Base-by-base conservation (phyloP, 2,888 invertebrate species). In the Torymus aiolomorphi region DNA sequence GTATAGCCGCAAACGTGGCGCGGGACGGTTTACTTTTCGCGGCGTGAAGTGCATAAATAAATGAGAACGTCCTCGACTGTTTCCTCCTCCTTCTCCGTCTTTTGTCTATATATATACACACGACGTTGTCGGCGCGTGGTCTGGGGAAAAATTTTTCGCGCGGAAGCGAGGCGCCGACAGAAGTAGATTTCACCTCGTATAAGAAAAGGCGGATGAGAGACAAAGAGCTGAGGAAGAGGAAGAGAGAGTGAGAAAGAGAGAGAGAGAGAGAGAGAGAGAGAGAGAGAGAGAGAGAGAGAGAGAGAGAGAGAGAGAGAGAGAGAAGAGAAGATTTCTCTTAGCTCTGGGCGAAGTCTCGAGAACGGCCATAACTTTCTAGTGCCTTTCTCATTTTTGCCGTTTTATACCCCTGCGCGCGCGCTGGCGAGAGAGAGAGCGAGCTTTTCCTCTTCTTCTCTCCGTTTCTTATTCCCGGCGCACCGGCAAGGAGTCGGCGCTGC, bases 31-130 rank as follows among this genome's bases (percentile, higher is more conserved):
- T 63, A 51, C 65, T 70, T 70, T 78, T 57, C 65, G 16, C 54
- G n/a, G 31, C 73, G 76, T 56, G 76, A 76, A 80, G 65, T 13
- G 74, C 66, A 80, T 80, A 77, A 80, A 80, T 78, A 80, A 77
- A 78, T 74, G 74, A 77, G 59, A 63, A 62, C 4, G 16, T 61
- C 51, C 16, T 31, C 31, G 31, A 31, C 31, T 31, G 31, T 31
- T 31, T 31, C 31, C 31, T 31, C 4, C 31, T 8, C 31, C 31
- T 31, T 31, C 31, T 31, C 31, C 31, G 31, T 31, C 31, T 31
- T 31, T 31, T 31, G 59, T 52, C 14, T 14, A 18, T 24, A 13
- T 16, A 20, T 42, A 13, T 4, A 20, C 13, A 59, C 12, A 0
- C 42, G 52, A n/a, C 8, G 4, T 5, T 2, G 31, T 31, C 31